These are phyloP conservation scores for Yponomeuta sedellus DNA, from an alignment of 2,888 invertebrate species.

Conservation along the genomic window DNA sequence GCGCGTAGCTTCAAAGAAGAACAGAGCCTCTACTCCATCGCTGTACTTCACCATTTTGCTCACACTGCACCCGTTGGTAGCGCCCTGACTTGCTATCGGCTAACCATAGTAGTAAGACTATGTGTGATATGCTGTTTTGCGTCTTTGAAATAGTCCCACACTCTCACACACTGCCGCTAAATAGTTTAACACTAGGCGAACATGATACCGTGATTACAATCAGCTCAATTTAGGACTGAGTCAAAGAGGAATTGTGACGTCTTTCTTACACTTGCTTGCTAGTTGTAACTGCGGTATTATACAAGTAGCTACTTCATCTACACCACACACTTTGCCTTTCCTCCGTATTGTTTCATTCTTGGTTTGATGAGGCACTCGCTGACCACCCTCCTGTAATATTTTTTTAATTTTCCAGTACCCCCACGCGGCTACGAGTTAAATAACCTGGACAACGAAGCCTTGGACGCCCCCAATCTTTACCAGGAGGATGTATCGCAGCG, in stretches of 20 bases:
- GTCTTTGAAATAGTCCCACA: not conserved
- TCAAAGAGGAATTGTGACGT: no score
- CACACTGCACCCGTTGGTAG: constrained; percentile 11
- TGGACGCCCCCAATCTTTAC: constrained; percentile 78
- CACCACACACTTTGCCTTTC: not conserved
- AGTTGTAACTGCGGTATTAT: no score
- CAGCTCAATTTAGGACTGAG: no score
- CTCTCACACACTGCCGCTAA: constrained; percentile 8
- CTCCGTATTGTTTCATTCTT: not conserved
- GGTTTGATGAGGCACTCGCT: not conserved
- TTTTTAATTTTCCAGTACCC: constrained; percentile 54
- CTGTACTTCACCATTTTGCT: constrained; percentile 10
- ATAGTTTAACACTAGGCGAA: constrained; percentile 16
- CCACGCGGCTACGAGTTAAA: constrained; percentile 81
- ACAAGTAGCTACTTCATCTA: constrained; percentile 4
- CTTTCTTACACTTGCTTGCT: no score
- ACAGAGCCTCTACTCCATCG: constrained; percentile 9
- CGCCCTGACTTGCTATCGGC: constrained; percentile 8
- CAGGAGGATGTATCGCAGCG: constrained; percentile 62
- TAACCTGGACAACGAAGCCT: constrained; percentile 79
- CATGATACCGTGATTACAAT: not conserved
- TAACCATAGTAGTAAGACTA: constrained; percentile 30
- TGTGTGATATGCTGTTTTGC: constrained; percentile 21
- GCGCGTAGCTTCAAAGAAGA: not conserved
- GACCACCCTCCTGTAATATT: not conserved